Percentiles rank a stretch among this genome's conserved stretches.
Conservation (phyloP, 2,797 vertebrate genomes). For the Salmo trutta region DNA sequence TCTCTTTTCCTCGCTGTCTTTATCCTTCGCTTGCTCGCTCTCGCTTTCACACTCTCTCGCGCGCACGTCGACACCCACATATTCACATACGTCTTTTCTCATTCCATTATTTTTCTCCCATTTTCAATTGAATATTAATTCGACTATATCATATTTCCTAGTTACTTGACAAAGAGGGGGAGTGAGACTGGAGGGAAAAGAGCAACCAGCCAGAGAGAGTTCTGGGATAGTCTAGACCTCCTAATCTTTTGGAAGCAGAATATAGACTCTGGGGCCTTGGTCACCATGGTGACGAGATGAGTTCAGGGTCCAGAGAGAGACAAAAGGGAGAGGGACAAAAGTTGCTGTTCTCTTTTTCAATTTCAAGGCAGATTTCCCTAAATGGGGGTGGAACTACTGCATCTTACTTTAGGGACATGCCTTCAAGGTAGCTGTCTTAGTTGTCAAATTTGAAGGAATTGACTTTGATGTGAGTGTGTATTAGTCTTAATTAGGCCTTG, state of each 20-base stretch:
- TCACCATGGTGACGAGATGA: slow-evolving; percentile 46
- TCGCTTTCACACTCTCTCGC: slow-evolving; percentile 38
- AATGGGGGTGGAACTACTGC: not conserved
- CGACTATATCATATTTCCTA: slow-evolving; percentile 20
- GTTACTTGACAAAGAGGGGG: not conserved
- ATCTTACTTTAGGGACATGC: not conserved
- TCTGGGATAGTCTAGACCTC: slow-evolving; percentile 45
- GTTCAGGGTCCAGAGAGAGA: slow-evolving; percentile 29
- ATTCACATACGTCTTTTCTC: slow-evolving; percentile 44
- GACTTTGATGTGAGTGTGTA: not conserved
- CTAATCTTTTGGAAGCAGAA: slow-evolving; percentile 44
- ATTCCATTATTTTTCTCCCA: slow-evolving; percentile 26
- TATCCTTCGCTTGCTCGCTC: slow-evolving; percentile 11
- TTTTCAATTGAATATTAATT: slow-evolving; percentile 6
- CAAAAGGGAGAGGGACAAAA: slow-evolving; percentile 18
- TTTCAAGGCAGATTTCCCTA: not conserved
- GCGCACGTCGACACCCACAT: not conserved
- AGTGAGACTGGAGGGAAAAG: not conserved
- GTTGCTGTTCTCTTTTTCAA: not conserved
- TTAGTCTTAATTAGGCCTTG: slow-evolving; percentile 54
- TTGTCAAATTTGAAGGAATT: not conserved
- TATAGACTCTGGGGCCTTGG: slow-evolving; percentile 36
- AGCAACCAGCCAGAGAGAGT: not conserved
- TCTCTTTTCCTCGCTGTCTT: slow-evolving; percentile 19
- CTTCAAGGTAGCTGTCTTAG: not conserved